phyloP scores from a whole-genome alignment of 2,888 invertebrate genomes.

The Erebia aethiops region DNA sequence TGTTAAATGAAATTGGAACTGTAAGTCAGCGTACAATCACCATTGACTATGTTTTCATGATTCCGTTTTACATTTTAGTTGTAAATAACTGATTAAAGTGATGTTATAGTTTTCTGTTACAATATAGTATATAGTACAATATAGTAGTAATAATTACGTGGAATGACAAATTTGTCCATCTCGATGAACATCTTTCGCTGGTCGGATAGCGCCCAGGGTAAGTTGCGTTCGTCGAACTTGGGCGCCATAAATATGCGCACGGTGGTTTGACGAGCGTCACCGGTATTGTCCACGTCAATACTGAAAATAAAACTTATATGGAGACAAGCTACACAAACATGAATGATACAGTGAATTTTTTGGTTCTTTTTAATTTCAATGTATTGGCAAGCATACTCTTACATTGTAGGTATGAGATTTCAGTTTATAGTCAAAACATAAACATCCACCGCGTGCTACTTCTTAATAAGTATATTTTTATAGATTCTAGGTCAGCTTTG shows the following conservation, averaged over 20 bases:
- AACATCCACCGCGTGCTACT: too few relatives aligned
- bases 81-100: background rate
- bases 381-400: too few relatives aligned
- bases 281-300: slow-evolving; percentile 80
- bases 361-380: too few relatives aligned
- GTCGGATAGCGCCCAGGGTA: slow-evolving; percentile 84
- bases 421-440: too few relatives aligned
- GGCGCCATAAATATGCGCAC: slow-evolving; percentile 88
- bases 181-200: slow-evolving; percentile 88
- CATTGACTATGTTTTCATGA: background rate
- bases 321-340: background rate
- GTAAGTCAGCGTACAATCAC: background rate
- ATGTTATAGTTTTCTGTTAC: too few relatives aligned
- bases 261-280: slow-evolving; percentile 80
- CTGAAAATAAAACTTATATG: slow-evolving; percentile 44
- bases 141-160: slow-evolving; percentile 75
- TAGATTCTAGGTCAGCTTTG: too few relatives aligned
- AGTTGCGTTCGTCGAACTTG: slow-evolving; percentile 86
- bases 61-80: too few relatives aligned
- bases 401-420: too few relatives aligned
- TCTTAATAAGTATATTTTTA: too few relatives aligned
- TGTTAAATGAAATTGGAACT: slow-evolving; percentile 48
- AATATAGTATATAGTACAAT: too few relatives aligned
- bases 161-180: slow-evolving; percentile 87
- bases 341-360: too few relatives aligned